Conservation (phyloP, 2,888 invertebrate species). For the Pristionchus mayeri region DNA sequence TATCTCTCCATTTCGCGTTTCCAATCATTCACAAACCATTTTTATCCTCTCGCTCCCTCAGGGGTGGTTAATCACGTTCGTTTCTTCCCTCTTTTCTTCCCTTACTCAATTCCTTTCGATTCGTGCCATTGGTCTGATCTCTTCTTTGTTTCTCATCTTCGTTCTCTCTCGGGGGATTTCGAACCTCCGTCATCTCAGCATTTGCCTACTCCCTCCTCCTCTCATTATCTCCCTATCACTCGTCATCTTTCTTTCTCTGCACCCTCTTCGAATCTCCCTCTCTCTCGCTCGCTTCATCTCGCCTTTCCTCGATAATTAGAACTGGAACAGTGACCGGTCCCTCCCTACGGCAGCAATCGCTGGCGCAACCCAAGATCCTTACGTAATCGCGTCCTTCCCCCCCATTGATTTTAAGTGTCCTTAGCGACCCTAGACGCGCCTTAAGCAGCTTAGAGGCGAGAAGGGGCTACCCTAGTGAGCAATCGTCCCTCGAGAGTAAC, state of each 20-base stretch:
- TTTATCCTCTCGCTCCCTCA: neutral
- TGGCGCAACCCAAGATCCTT: neutral
- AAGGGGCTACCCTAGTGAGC: neutral
- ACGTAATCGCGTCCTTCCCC: slow-evolving; percentile 29
- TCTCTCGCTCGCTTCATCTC: neutral
- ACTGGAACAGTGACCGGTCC: slow-evolving; percentile 49
- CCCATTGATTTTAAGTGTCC: too few relatives aligned
- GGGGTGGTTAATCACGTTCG: neutral
- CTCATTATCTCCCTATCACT: slow-evolving; percentile 11
- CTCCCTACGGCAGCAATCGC: neutral
- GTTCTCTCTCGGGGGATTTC: neutral
- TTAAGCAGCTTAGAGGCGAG: neutral
- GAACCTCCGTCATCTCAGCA: neutral
- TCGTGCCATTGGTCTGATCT: neutral
- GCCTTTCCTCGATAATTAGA: slow-evolving; percentile 28
- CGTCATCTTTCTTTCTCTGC: slow-evolving; percentile 10
- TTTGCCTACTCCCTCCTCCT: neutral
- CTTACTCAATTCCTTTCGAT: too few relatives aligned
- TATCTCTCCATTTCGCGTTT: slow-evolving; percentile 17
- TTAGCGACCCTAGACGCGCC: neutral
- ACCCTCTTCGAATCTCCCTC: neutral
- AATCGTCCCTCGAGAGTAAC: neutral
- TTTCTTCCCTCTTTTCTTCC: too few relatives aligned
- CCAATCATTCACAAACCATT: neutral
- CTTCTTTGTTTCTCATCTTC: neutral